phyloP scores from a whole-genome alignment of 2,113 vertebrate genomes.

The Rhineura floridana region DNA sequence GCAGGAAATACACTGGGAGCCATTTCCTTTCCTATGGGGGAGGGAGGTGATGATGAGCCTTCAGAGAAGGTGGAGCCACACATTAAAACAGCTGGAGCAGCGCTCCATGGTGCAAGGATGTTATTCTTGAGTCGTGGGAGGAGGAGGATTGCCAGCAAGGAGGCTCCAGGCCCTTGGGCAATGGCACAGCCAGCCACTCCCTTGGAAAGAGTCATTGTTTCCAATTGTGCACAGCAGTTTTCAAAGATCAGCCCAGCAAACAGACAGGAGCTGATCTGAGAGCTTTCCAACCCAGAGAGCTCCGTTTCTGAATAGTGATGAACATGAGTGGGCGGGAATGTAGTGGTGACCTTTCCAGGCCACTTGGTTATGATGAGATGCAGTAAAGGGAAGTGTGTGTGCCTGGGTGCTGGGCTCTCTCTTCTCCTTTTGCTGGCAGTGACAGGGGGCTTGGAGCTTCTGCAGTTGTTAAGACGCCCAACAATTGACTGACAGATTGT shows the following conservation, averaged over 20 bases:
- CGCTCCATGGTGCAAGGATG: neutral
- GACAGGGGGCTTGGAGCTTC: too few species aligned
- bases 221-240: rapidly evolving
- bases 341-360: slow-evolving; percentile 3
- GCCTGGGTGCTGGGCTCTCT: neutral
- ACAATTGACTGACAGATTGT: neutral
- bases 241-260: neutral
- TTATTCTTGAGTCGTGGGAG: neutral
- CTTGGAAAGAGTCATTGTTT: slow-evolving; percentile 17
- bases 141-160: neutral
- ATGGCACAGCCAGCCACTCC: neutral
- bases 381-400: neutral
- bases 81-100: neutral
- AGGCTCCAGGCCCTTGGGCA: neutral
- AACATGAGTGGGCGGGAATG: neutral
- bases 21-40: neutral
- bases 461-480: neutral
- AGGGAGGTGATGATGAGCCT: rapidly evolving
- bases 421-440: neutral
- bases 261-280: neutral
- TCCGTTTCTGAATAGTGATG: neutral
- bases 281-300: neutral
- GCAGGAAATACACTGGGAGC: neutral
- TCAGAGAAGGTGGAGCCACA: neutral
- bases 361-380: neutral